A percentile compares a stretch with the other conserved stretches of the same genome.
phyloP scores from a whole-genome alignment of 2,113 vertebrate genomes.

The Sialia sialis region DNA sequence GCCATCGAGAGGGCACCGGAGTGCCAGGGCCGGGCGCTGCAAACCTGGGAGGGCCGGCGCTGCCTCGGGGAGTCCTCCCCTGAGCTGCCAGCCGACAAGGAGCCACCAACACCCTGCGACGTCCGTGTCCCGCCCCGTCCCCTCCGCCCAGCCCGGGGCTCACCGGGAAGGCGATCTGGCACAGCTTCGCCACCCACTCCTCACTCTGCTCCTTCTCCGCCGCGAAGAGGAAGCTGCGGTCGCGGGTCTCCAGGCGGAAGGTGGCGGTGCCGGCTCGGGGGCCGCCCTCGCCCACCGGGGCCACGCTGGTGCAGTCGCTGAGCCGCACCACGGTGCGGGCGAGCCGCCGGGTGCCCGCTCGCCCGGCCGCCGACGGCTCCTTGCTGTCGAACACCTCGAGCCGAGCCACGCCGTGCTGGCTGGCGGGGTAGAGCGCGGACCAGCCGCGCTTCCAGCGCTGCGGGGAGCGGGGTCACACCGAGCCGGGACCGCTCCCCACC shows the following conservation, averaged over 20 bases:
- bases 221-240: conserved; percentile 85
- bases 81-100: accelerated
- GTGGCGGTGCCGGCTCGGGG: conserved; percentile 85
- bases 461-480: neutral
- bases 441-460: conserved; percentile 97
- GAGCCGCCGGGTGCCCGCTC: conserved; percentile 78
- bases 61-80: neutral
- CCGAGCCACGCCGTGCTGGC: conserved; percentile 90
- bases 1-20: accelerated
- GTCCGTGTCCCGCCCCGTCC: neutral
- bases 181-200: conserved; percentile 91
- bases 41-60: too few relatives aligned
- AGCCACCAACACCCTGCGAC: neutral
- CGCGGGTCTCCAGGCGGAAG: conserved; percentile 92
- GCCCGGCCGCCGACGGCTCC: conserved; percentile 72
- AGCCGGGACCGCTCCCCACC: neutral
- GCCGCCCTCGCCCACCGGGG: conserved; percentile 78
- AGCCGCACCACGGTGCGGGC: conserved; percentile 93
- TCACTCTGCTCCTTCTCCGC: conserved; percentile 74
- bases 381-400: conserved; percentile 91
- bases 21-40: neutral
- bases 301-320: conserved; percentile 91
- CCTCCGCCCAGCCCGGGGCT: neutral
- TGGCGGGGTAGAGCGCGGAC: conserved; percentile 90
- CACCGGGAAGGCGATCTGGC: conserved; percentile 93